Percentiles rank a stretch among this genome's conserved stretches.
phyloP scores from a whole-genome alignment of 2,113 vertebrate genomes.

The Gymnorhina tibicen region DNA sequence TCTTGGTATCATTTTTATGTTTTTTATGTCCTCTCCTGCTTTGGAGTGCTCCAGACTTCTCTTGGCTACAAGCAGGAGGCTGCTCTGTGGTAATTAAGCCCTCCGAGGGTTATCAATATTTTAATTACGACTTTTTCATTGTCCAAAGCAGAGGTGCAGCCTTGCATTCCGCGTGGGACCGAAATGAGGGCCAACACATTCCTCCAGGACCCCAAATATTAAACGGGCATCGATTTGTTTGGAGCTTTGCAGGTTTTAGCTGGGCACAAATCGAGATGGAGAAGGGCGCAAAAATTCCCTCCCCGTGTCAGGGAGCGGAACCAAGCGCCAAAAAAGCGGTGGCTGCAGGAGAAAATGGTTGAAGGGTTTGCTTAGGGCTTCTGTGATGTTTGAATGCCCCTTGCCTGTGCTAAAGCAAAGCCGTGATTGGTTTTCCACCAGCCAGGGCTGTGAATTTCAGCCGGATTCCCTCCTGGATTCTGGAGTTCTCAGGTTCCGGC shows the following conservation, averaged over 20 bases:
- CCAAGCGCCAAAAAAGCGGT: background rate
- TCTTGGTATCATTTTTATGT: background rate
- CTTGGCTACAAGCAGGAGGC: background rate
- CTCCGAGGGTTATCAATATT: conserved; percentile 23
- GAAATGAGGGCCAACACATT: background rate
- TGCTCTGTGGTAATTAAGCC: background rate
- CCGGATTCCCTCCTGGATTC: conserved; percentile 46
- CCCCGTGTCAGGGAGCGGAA: background rate
- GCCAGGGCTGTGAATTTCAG: conserved; percentile 28
- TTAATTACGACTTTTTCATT: conserved; percentile 24
- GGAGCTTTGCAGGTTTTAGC: background rate
- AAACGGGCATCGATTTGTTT: background rate
- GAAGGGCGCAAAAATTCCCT: background rate
- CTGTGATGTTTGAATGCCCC: background rate
- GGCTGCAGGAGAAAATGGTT: background rate
- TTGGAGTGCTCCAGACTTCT: conserved; percentile 8
- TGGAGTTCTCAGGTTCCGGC: conserved; percentile 61
- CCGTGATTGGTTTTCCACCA: conserved; percentile 48
- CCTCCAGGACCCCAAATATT: conserved; percentile 1
- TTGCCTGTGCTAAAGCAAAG: conserved; percentile 51
- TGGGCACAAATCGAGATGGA: background rate
- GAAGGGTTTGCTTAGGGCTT: conserved; percentile 42
- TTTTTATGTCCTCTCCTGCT: background rate
- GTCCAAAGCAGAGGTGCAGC: conserved; percentile 4
- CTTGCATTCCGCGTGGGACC: background rate